Evolutionary conservation across 2,113 vertebrate species (phyloP).

Genomic region (Cercocebus atys): DNA sequence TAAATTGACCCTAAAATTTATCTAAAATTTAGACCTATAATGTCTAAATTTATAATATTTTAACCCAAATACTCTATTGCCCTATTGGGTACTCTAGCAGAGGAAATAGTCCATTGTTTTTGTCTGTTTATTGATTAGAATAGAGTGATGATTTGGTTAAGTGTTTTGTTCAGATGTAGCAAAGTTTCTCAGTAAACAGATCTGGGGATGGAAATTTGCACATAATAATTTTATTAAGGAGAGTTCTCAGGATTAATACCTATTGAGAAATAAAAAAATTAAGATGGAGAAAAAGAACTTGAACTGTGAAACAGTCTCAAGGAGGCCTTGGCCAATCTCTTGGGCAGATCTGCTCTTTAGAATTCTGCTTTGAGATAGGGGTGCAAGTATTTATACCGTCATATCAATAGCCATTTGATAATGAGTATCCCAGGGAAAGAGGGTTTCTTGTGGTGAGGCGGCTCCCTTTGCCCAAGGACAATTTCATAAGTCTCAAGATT

Average conservation of each 20-base stretch:
- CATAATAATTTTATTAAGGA: not conserved
- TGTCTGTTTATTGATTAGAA: not conserved
- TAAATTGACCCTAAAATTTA: not conserved
- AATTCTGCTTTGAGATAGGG: not conserved
- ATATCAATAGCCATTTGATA: not conserved
- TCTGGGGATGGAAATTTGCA: not conserved
- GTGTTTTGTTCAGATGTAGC: not conserved
- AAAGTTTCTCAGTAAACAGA: not conserved
- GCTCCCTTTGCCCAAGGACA: not conserved
- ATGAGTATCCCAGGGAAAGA: not conserved
- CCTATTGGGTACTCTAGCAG: not conserved
- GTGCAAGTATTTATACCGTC: too few relatives aligned
- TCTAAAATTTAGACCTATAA: not conserved
- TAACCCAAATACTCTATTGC: not conserved
- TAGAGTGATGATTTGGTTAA: not conserved
- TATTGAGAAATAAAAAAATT: not conserved
- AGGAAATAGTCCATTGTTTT: not conserved
- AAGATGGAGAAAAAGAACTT: not conserved
- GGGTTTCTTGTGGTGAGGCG: too few relatives aligned
- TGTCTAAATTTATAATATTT: not conserved
- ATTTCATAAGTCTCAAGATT: not conserved
- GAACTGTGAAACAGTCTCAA: not conserved
- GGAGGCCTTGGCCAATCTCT: not conserved
- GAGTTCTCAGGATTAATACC: not conserved
- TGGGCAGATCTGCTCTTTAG: not conserved